These are phyloP conservation scores for Callaeas wilsoni DNA, from an alignment of 2,113 vertebrate species.

Conservation along the genomic window DNA sequence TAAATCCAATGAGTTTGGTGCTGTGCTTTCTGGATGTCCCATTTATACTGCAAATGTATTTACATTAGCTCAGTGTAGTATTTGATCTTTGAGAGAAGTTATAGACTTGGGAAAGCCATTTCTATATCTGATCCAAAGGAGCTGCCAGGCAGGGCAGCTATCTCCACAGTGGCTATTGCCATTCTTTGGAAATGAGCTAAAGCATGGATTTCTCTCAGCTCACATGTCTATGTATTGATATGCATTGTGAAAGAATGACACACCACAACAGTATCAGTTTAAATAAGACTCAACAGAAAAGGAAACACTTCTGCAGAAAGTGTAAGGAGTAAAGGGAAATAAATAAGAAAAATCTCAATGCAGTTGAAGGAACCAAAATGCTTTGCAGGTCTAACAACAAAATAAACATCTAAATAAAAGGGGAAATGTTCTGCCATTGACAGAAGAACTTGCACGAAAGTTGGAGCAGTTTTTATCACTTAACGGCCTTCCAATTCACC, in stretches of 20 bases:
- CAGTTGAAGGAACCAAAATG: neutral
- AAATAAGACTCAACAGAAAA: neutral
- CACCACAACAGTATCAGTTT: neutral
- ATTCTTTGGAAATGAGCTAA: neutral
- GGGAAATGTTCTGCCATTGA: neutral
- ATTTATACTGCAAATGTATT: neutral
- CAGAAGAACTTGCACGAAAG: neutral
- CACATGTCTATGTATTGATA: fast-evolving
- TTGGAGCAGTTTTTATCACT: neutral
- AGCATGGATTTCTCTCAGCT: neutral
- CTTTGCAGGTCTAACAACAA: neutral
- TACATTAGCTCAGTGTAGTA: neutral
- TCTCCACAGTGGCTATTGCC: neutral
- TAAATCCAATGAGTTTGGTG: neutral
- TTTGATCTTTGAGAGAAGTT: neutral
- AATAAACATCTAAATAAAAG: neutral
- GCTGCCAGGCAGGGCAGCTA: neutral
- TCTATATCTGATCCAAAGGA: neutral
- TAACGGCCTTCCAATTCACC: neutral
- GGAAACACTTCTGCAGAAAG: neutral
- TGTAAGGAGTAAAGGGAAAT: neutral
- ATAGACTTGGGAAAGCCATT: neutral
- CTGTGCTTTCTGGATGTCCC: neutral
- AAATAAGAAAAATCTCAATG: neutral
- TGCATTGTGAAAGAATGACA: neutral